Evolutionary conservation across 2,888 invertebrate genomes (phyloP), one percentile per base, ranked within the genome.

Genomic region (Venustoraphidia nigricollis): DNA sequence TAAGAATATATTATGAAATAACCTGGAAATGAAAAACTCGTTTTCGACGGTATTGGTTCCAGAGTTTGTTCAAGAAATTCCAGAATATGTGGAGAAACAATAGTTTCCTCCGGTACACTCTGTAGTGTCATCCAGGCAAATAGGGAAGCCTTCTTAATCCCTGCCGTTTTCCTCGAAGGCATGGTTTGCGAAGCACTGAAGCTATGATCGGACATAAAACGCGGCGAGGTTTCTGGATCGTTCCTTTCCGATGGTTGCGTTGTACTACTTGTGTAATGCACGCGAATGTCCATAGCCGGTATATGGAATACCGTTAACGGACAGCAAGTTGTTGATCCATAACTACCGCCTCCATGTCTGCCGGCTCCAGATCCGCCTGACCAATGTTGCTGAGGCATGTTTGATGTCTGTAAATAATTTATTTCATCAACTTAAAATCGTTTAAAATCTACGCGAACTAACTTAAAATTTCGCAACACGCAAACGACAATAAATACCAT

Each of bases 51-150:
- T 60, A 97, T 89, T 0, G 96, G 95, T 60, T 97, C 96, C 37
- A 97, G 67, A 0, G 95, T 94, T 68, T 96, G 96, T 63, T 98
- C 97, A 54, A 98, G 67, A 67, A 97, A 98, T 67, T 96, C 94
- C 47, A 98, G 73, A 56, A 98, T 89, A 60, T 94, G 93, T 0
- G 98, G 97, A 56, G 92, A 94, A 61, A 98, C 92, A 56, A 96
- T 85, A 34, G 97, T 97, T 69, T 97, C 96, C 63, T 92, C 94
- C 0, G 97, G 96, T 57, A 97, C 91, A 60, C 93, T 92, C 68
- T 97, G 94, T 53, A 98, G 69, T 2, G 94, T 95, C 75, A 95
- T 84, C 90, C 95, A 96, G 1, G 91, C 85, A 72, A 93, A 88
- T 54, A 97, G 69, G 53, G 87, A 87, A 49, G 86, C 96, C 64